Evolutionary conservation across 1,140 invertebrate genomes (phyloP), one percentile per base, ranked within the genome.

Genomic region (Episyrphus balteatus): DNA sequence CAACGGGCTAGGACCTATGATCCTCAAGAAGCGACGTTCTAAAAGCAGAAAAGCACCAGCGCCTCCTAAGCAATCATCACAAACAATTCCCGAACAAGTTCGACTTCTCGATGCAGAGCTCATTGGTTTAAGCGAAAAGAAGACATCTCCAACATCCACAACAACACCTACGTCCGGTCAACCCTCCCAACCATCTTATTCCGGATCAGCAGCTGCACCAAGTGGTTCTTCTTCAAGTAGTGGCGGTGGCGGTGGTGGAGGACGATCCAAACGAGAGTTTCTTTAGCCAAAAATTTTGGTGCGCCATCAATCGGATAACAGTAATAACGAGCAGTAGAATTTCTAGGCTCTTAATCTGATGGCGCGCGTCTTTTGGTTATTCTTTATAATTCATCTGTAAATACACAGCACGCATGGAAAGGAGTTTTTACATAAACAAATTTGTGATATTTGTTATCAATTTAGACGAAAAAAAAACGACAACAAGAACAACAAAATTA

Each of bases 31-130:
- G 58, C 70, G 82, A 53, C 71, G 81, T 47, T 82, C 81, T 56
- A 85, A 84, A 71, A 83, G 79, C 53, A 70, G 81, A 37, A 74
- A 77, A 18, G 80, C 81, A 47, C 81, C 81, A 33, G 70, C 77
- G 36, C 77, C 78, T 18, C 75, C 77, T 51, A 66, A 66, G 61
- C 63, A 66, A 56, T 51, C n/a, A n/a, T n/a, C 61, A 57, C 62
- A 62, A 54, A 53, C 57, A 36, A 49, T 57, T 41, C 54, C 63
- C 18, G 52, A 51, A n/a, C 61, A 67, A 42, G 42, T 61, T 17
- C 61, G 62, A 7, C 52, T 68, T 41, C 57, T 68, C 14, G 66
- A 68, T 44, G 60, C 61, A 14, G 53, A 52, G 13, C 15, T 49
- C 8, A 58, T 57, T 40, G 62, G 53, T 0, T 51, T 55, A 31